A percentile compares a stretch with the other conserved stretches of the same genome.
phyloP scores from a whole-genome alignment of 2,113 vertebrate species.

The Chionis minor region DNA sequence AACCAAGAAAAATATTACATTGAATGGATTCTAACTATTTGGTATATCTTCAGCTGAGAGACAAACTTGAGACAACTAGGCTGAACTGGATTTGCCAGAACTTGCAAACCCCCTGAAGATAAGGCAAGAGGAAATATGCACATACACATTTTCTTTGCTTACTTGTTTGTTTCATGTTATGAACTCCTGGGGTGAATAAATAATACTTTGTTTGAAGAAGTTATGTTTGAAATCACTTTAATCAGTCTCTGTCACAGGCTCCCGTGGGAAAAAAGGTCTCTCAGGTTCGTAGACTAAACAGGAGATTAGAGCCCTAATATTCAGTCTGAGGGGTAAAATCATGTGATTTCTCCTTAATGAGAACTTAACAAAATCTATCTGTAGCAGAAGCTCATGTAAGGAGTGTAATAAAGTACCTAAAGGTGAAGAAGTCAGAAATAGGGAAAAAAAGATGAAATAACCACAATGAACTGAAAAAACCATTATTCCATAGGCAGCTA shows the following conservation, averaged over 20 bases:
- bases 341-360: not conserved
- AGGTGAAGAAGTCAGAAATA: not conserved
- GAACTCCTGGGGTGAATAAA: constrained; percentile 8
- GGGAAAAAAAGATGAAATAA: not conserved
- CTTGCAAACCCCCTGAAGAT: not conserved
- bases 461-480: not conserved
- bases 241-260: not conserved
- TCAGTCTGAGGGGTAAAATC: not conserved
- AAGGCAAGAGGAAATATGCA: not conserved
- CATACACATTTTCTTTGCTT: not conserved
- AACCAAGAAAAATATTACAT: not conserved
- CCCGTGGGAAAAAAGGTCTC: not conserved
- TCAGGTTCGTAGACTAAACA: not conserved
- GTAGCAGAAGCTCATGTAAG: not conserved
- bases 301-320: not conserved
- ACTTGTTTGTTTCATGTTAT: not conserved
- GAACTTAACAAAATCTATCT: not conserved
- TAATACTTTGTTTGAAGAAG: constrained; percentile 13
- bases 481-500: not conserved
- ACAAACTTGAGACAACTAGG: not conserved
- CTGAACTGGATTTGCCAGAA: not conserved
- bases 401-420: not conserved
- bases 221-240: not conserved
- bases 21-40: not conserved
- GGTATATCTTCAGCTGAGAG: not conserved